These are phyloP conservation scores for Aspidapion aeneum DNA, from an alignment of 2,888 invertebrate genomes.

Conservation along the genomic window DNA sequence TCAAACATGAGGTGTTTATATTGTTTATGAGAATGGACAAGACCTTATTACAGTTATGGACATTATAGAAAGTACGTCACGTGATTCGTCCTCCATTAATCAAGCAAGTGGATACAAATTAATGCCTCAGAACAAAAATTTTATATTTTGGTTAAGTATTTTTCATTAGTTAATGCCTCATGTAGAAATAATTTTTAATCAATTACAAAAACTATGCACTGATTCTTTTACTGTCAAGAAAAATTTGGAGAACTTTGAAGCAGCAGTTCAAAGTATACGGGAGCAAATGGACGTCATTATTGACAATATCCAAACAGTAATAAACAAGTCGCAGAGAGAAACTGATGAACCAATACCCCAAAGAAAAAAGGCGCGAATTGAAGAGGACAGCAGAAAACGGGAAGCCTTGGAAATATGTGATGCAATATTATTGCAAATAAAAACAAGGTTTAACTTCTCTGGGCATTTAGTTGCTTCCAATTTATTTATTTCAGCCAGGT, in stretches of 20 bases:
- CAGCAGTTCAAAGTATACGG: conserved; percentile 8
- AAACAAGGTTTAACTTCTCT: conserved; percentile 10
- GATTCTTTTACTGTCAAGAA: conserved; percentile 9
- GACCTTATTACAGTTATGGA: conserved; percentile 18
- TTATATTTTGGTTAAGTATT: conserved; percentile 22
- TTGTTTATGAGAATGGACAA: conserved; percentile 14
- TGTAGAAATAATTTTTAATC: conserved; percentile 12
- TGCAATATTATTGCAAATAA: conserved; percentile 14
- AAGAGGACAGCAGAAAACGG: conserved; percentile 9
- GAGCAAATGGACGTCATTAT: conserved; percentile 12
- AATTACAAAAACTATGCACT: conserved; percentile 16
- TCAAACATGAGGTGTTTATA: conserved; percentile 12
- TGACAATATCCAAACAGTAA: conserved; percentile 17
- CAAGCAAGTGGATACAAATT: conserved; percentile 19
- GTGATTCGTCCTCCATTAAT: conserved; percentile 12
- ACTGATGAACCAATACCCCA: not conserved
- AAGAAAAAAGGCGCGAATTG: conserved; percentile 14
- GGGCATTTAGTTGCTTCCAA: conserved; percentile 14
- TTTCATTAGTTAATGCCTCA: conserved; percentile 19
- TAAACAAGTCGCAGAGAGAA: conserved; percentile 4
- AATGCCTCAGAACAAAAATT: conserved; percentile 17
- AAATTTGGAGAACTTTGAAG: conserved; percentile 17
- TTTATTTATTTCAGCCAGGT: conserved; percentile 13
- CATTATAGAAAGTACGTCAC: conserved; percentile 13
- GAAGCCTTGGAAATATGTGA: conserved; percentile 20